These are phyloP conservation scores for Smutsia temminckii DNA, from an alignment of 2,797 vertebrate genomes.

Conservation along the genomic window DNA sequence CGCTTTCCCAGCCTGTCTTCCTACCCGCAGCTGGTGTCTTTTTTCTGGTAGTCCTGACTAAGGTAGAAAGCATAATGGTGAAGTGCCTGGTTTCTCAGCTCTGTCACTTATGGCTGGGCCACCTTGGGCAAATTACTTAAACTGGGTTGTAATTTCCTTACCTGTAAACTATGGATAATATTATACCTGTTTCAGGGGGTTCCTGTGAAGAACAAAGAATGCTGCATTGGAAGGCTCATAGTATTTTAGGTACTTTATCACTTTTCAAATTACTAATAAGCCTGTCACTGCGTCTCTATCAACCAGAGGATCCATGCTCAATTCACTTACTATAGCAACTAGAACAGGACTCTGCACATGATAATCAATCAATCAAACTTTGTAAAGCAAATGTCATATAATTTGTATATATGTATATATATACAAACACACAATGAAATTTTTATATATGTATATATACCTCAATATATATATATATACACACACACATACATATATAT, in stretches of 20 bases:
- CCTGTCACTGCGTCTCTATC: not conserved
- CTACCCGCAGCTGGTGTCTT: not conserved
- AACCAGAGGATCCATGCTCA: not conserved
- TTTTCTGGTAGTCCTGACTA: not conserved
- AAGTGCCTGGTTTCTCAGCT: not conserved
- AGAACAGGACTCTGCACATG: not conserved
- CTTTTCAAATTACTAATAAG: conserved; percentile 28
- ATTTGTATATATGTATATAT: too few species aligned
- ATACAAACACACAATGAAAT: too few species aligned
- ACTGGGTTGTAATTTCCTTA: not conserved
- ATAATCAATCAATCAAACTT: not conserved
- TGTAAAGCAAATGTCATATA: not conserved
- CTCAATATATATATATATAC: too few species aligned
- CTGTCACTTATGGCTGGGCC: not conserved
- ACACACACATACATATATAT: too few species aligned
- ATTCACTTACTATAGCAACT: not conserved
- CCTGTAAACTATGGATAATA: not conserved
- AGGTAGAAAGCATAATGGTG: not conserved
- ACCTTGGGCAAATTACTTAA: not conserved
- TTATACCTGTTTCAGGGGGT: not conserved
- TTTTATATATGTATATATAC: too few species aligned
- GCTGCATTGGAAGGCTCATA: not conserved
- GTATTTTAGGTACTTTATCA: not conserved
- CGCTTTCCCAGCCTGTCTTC: not conserved
- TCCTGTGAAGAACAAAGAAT: not conserved